phyloP scores from a whole-genome alignment of 2,888 invertebrate genomes.

The Gari tellinella region DNA sequence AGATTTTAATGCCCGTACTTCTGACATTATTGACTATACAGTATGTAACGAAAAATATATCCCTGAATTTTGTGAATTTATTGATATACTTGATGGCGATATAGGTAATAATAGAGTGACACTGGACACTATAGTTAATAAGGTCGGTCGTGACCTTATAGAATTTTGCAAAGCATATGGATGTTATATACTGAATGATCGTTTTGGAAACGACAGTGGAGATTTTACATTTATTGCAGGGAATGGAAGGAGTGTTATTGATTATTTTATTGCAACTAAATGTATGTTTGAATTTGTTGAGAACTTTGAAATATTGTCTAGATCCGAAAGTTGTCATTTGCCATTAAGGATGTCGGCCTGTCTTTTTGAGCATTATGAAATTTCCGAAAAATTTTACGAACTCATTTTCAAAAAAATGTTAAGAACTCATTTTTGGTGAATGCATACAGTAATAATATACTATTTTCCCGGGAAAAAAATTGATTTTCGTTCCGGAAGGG shows the following conservation, averaged over 20 bases:
- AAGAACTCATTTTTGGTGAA: no score
- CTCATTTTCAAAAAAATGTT: no score
- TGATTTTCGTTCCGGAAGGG: no score
- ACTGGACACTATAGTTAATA: neutral
- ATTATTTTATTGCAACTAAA: constrained; percentile 9
- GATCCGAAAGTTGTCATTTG: neutral
- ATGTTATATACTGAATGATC: constrained; percentile 8
- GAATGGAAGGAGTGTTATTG: constrained; percentile 11
- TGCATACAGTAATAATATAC: no score
- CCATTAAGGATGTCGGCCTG: no score
- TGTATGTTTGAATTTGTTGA: constrained; percentile 1
- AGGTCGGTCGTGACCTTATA: neutral
- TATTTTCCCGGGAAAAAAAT: no score
- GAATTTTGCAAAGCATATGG: constrained; percentile 4
- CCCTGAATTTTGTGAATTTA: no score
- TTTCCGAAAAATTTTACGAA: no score
- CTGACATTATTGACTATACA: neutral
- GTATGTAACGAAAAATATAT: neutral
- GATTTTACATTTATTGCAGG: constrained; percentile 7
- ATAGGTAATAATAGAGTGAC: neutral
- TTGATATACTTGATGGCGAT: neutral
- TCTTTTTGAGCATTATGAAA: no score
- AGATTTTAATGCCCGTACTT: constrained; percentile 8
- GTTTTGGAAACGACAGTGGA: constrained; percentile 3
- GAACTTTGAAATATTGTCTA: neutral